Evolutionary conservation across 2,797 vertebrate species (phyloP).

Genomic region (Todus mexicanus): DNA sequence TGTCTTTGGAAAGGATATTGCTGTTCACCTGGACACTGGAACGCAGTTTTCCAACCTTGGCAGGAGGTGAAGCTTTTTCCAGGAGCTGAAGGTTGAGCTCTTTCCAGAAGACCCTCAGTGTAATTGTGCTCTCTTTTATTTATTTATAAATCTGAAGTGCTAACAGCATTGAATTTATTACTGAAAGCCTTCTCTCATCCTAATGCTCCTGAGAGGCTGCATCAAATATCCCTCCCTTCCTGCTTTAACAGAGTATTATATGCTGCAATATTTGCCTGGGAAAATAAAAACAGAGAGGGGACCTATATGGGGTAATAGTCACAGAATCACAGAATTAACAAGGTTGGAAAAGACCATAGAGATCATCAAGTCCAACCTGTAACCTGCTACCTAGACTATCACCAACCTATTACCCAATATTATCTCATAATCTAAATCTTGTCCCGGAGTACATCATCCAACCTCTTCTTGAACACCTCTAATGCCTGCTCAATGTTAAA

Average conservation of each 20-base stretch:
- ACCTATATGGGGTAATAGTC: not conserved
- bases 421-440: too few relatives aligned
- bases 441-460: too few relatives aligned
- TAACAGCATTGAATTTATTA: not conserved
- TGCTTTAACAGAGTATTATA: not conserved
- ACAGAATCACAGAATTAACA: too few relatives aligned
- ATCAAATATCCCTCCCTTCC: not conserved
- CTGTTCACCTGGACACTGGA: not conserved
- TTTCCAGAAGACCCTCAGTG: not conserved
- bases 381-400: too few relatives aligned
- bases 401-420: too few relatives aligned
- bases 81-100: not conserved
- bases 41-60: rapidly evolving
- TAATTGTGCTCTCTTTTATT: not conserved
- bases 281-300: not conserved
- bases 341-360: too few relatives aligned
- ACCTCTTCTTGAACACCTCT: too few relatives aligned
- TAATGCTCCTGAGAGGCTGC: not conserved
- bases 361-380: too few relatives aligned
- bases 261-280: not conserved
- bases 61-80: not conserved
- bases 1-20: not conserved
- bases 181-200: not conserved
- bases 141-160: slow-evolving; percentile 1
- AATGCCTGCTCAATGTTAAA: not conserved